Evolutionary conservation across 2,113 vertebrate genomes (phyloP).

Genomic region (Dasyornis broadbenti): DNA sequence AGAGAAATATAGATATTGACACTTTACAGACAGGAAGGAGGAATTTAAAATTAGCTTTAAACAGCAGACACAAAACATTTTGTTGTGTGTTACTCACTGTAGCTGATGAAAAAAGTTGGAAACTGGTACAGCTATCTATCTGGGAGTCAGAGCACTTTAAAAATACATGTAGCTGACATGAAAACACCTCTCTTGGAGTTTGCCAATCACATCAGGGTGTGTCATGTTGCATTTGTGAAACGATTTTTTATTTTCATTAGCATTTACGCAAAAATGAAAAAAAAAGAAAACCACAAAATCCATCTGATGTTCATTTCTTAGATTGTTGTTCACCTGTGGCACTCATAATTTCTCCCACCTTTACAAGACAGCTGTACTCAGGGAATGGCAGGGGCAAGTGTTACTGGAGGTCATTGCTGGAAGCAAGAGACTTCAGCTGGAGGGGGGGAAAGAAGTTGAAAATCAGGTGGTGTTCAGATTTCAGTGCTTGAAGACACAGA

Average conservation of each 20-base stretch:
- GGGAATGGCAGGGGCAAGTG: constrained; percentile 61
- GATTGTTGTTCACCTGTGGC: constrained; percentile 30
- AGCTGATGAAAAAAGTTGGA: constrained; percentile 54
- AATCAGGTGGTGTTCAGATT: constrained; percentile 50
- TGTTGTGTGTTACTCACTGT: constrained; percentile 54
- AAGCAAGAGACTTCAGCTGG: constrained; percentile 44
- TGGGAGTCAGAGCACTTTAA: constrained; percentile 64
- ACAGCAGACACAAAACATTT: constrained; percentile 66
- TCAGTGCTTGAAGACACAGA: constrained; percentile 21
- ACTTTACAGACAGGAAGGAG: constrained; percentile 60
- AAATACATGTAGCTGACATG: constrained; percentile 47
- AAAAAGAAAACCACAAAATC: not conserved
- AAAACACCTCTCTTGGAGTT: constrained; percentile 42
- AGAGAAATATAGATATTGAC: constrained; percentile 53
- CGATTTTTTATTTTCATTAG: constrained; percentile 13
- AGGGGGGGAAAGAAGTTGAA: constrained; percentile 13
- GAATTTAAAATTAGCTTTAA: constrained; percentile 74
- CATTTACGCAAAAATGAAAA: not conserved
- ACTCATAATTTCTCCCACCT: constrained; percentile 28
- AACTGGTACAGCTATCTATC: constrained; percentile 62
- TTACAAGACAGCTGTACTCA: constrained; percentile 74
- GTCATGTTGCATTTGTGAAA: constrained; percentile 1
- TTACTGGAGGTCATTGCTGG: constrained; percentile 31
- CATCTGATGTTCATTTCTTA: not conserved
- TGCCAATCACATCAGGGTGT: constrained; percentile 46